phyloP scores from a whole-genome alignment of 2,888 invertebrate genomes.

The Noctua pronuba region DNA sequence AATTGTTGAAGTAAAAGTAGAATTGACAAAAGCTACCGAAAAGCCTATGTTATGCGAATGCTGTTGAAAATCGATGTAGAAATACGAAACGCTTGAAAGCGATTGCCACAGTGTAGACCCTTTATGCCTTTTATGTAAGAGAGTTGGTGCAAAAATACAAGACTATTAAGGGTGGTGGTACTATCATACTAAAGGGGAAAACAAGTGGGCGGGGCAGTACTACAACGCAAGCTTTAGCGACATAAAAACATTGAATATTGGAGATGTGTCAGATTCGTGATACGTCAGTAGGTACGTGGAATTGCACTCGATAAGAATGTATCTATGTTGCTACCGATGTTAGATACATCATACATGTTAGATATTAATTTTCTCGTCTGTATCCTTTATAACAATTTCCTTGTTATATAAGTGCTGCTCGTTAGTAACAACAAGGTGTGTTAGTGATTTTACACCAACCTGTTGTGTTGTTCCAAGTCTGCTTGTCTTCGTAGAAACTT shows the following conservation, averaged over 20 bases:
- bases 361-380: conserved; percentile 3
- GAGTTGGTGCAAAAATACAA: too few relatives aligned
- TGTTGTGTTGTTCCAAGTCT: not conserved
- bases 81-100: not conserved
- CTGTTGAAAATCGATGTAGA: not conserved
- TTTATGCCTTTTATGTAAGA: too few relatives aligned
- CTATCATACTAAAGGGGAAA: too few relatives aligned
- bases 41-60: not conserved
- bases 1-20: not conserved
- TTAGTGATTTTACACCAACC: not conserved
- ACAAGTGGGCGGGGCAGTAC: too few relatives aligned
- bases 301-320: not conserved
- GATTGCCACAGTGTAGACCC: not conserved
- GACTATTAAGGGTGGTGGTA: too few relatives aligned
- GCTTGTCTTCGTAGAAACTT: not conserved
- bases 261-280: not conserved
- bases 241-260: not conserved
- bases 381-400: not conserved
- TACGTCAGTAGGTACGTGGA: too few relatives aligned
- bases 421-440: not conserved
- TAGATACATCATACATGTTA: not conserved
- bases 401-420: not conserved
- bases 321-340: not conserved
- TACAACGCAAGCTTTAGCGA: not conserved
- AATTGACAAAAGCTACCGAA: not conserved